Conservation (phyloP, 2,113 vertebrate genomes). For the Brienomyrus brachyistius region DNA sequence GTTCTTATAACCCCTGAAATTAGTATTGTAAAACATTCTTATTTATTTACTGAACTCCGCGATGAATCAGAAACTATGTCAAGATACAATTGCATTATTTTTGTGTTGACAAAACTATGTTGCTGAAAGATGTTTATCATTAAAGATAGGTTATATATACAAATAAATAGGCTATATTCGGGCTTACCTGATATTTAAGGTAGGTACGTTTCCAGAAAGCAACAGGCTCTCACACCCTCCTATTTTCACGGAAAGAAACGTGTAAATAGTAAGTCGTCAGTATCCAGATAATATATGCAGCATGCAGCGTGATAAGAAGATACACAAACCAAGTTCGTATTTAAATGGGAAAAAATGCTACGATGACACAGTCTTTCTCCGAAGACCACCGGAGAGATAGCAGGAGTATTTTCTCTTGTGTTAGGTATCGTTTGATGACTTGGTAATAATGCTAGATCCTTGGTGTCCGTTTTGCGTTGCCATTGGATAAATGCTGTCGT, state of each 20-base stretch:
- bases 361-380: neutral
- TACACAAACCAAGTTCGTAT: neutral
- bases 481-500: neutral
- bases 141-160: neutral
- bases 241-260: neutral
- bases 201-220: neutral
- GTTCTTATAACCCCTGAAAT: constrained; percentile 1
- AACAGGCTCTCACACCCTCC: constrained; percentile 11
- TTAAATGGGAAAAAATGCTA: neutral
- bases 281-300: neutral
- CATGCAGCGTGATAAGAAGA: neutral
- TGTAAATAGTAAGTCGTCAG: neutral
- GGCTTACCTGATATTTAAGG: constrained; percentile 1
- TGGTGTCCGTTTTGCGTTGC: neutral
- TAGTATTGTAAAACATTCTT: neutral
- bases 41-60: neutral
- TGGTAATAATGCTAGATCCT: neutral
- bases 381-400: neutral
- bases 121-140: neutral
- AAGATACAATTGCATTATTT: neutral
- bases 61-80: neutral
- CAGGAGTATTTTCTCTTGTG: neutral
- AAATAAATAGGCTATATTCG: neutral
- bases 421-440: constrained; percentile 1
- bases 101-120: neutral